Evolutionary conservation across 2,113 vertebrate genomes (phyloP), one percentile per base, ranked within the genome.

Genomic region (Eudyptes chrysolophus): DNA sequence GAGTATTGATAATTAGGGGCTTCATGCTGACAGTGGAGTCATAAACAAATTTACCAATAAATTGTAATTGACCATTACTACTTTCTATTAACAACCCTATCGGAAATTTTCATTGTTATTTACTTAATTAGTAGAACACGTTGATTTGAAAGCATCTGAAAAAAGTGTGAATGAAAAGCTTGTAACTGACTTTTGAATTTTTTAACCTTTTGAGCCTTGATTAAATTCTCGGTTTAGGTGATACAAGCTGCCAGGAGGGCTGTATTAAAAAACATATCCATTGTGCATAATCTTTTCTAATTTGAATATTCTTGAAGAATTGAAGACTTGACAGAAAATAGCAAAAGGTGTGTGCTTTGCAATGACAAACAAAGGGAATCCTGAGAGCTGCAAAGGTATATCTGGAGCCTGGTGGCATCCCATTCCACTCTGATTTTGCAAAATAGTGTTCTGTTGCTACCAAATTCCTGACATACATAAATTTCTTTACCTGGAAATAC

Each of bases 1-100:
- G 51, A 38, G 22, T 93, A 40, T 55, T n/a, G 24, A 64, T 94
- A 88, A 72, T 82, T 66, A 72, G 48, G 52, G 38, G 10, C 72
- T 61, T 93, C 55, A 29, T 74, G 79, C 76, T 93, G 70, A 78
- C 44, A 84, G 26, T 52, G 46, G 60, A 89, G 20, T 61, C 42
- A 69, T 93, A 84, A 96, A 89, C 19, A 94, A 79, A 85, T 92
- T 74, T 69, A 46, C 42, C 64, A 60, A 76, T 82, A 81, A 87
- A 84, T 68, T 90, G 7, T 92, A 92, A 86, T 57, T 84, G 77
- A 78, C 52, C 13, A 30, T 90, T 86, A 26, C 30, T 80, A 62
- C n/a, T 93, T 89, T 80, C 44, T 95, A 8, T 87, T 92, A 91
- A 51, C 36, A 81, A 64, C 42, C 4, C 9, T 15, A 60, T 72